These are phyloP conservation scores for Dolichomitus sp. DNA, from an alignment of 2,888 invertebrate species.

Conservation along the genomic window DNA sequence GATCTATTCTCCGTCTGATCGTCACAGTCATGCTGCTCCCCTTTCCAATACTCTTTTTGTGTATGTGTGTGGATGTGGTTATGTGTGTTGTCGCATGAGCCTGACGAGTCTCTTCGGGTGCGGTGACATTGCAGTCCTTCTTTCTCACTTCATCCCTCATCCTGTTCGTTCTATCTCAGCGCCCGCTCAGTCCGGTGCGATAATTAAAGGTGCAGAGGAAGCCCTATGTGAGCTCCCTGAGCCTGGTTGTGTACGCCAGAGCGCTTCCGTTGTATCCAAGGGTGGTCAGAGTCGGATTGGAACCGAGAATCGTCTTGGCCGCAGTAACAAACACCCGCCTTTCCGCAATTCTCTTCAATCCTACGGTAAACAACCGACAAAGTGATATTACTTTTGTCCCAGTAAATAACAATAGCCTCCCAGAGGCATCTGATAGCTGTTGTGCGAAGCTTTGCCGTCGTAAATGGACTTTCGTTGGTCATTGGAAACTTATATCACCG, in stretches of 20 bases:
- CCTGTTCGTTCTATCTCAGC: constrained; percentile 16
- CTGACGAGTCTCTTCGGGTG: constrained; percentile 54
- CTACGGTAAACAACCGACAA: constrained; percentile 26
- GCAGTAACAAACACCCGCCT: constrained; percentile 1
- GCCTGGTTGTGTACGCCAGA: constrained; percentile 3
- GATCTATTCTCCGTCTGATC: constrained; percentile 50
- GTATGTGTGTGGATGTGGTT: constrained; percentile 23
- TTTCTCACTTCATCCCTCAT: constrained; percentile 13
- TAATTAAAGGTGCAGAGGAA: constrained; percentile 66
- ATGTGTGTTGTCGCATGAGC: constrained; percentile 6
- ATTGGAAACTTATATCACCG: not conserved
- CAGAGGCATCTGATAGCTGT: constrained; percentile 8
- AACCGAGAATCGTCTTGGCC: constrained; percentile 18
- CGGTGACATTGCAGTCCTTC: constrained; percentile 52
- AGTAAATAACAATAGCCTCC: constrained; percentile 25
- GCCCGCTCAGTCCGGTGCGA: constrained; percentile 49
- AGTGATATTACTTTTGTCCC: constrained; percentile 13
- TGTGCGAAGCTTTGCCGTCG: constrained; percentile 30
- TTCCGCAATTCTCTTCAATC: constrained; percentile 21
- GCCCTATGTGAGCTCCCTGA: constrained; percentile 44
- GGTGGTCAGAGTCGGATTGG: not conserved
- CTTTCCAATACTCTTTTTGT: constrained; percentile 26
- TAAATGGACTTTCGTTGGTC: constrained; percentile 46
- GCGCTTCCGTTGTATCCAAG: constrained; percentile 34
- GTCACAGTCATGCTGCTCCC: constrained; percentile 7